Evolutionary conservation across 30 jellyfish, hydroid and myxozoan species (phyloP).

Genomic region (Hydractinia echinata): DNA sequence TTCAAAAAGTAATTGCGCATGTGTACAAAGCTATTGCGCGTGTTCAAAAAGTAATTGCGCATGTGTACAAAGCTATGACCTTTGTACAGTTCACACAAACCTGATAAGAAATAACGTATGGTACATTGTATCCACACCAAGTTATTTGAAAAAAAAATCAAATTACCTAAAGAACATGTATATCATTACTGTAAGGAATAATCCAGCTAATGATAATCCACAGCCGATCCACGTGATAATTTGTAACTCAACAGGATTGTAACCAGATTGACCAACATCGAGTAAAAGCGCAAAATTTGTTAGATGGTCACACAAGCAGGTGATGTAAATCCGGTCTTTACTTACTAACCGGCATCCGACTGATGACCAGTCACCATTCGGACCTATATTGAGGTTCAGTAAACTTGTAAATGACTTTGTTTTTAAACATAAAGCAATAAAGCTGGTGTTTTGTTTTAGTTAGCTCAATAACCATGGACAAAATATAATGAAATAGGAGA

Average conservation of each 20-base stretch:
- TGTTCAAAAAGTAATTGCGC: too few relatives aligned
- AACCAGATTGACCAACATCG: slow-evolving; percentile 33
- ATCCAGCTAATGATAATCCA: slow-evolving; percentile 45
- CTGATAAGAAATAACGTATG: too few relatives aligned
- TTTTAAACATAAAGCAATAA: too few relatives aligned
- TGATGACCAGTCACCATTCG: background rate
- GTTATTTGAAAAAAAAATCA: background rate
- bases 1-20: too few relatives aligned
- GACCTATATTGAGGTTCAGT: background rate
- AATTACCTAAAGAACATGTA: slow-evolving; percentile 23
- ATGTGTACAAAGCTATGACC: too few relatives aligned
- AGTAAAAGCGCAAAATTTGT: slow-evolving; percentile 46
- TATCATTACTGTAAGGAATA: slow-evolving; percentile 18
- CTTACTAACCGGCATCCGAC: slow-evolving; percentile 8
- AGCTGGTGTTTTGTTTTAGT: too few relatives aligned
- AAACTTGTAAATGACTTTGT: too few relatives aligned
- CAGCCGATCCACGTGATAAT: slow-evolving; percentile 41
- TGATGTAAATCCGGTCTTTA: too few relatives aligned
- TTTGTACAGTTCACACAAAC: too few relatives aligned
- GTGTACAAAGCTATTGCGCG: too few relatives aligned
- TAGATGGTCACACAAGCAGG: slow-evolving; percentile 34
- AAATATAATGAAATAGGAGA: too few relatives aligned
- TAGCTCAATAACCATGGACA: too few relatives aligned
- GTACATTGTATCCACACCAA: background rate
- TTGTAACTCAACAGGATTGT: slow-evolving; percentile 30